Evolutionary conservation across 2,113 vertebrate species (phyloP).

Genomic region (Petroica traversi): DNA sequence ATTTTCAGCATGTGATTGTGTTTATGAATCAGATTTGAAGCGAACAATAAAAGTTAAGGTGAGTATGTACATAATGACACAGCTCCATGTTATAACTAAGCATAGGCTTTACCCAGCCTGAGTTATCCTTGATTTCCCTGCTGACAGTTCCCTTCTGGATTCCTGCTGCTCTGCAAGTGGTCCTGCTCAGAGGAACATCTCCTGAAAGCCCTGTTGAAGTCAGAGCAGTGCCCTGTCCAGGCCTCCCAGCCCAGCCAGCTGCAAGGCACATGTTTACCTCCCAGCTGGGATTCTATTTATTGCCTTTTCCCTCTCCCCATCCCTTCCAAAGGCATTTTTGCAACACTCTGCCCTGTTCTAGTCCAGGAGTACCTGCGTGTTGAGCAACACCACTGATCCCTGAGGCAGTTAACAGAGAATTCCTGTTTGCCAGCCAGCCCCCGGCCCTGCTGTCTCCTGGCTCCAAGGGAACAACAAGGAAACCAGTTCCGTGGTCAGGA

Average conservation of each 20-base stretch:
- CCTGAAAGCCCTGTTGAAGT: neutral
- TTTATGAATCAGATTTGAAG: neutral
- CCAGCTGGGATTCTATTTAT: slow-evolving; percentile 1
- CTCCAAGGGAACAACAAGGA: neutral
- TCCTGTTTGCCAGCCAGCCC: neutral
- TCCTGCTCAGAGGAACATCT: neutral
- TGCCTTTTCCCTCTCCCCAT: neutral
- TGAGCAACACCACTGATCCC: slow-evolving; percentile 14
- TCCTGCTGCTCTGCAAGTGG: neutral
- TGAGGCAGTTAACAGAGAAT: slow-evolving; percentile 16
- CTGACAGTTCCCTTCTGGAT: neutral
- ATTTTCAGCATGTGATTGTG: neutral
- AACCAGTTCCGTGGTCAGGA: neutral
- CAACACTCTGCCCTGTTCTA: neutral
- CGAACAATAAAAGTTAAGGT: neutral
- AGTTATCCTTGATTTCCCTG: neutral
- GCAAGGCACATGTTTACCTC: neutral
- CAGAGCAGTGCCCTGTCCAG: neutral
- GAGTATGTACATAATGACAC: neutral
- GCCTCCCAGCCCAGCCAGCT: slow-evolving; percentile 4
- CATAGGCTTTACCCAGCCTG: neutral
- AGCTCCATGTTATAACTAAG: neutral
- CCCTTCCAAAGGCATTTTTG: neutral
- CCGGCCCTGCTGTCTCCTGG: neutral
- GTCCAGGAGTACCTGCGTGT: neutral